A percentile compares a stretch with the other conserved stretches of the same genome.
phyloP scores from a whole-genome alignment of 2,888 invertebrate species.

The Lissocephala sabroskyi region DNA sequence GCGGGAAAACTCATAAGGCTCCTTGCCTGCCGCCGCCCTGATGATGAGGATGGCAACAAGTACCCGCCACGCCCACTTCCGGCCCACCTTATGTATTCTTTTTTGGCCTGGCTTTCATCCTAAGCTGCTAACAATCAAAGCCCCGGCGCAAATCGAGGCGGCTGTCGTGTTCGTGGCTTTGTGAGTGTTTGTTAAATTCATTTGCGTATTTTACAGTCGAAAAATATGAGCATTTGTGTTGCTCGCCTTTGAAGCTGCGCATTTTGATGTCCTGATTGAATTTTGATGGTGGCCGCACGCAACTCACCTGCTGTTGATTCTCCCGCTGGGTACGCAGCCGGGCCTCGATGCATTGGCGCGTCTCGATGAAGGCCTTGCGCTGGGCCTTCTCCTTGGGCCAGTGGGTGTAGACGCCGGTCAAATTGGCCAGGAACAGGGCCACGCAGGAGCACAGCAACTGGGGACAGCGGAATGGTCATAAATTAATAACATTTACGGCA shows the following conservation, averaged over 20 bases:
- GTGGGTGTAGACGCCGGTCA: constrained; percentile 91
- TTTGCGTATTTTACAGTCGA: constrained; percentile 13
- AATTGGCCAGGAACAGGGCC: constrained; percentile 83
- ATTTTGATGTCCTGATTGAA: constrained; percentile 8
- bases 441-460: constrained; percentile 73
- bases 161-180: neutral
- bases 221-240: neutral
- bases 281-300: constrained; percentile 10
- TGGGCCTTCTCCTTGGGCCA: constrained; percentile 93
- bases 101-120: constrained; percentile 13
- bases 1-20: no score
- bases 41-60: constrained; percentile 38
- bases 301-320: constrained; percentile 93
- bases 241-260: neutral
- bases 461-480: constrained; percentile 1
- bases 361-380: constrained; percentile 93
- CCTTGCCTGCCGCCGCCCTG: no score
- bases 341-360: constrained; percentile 94
- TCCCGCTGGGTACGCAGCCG: constrained; percentile 91
- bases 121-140: constrained; percentile 12
- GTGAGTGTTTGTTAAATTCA: constrained; percentile 7
- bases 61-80: constrained; percentile 4
- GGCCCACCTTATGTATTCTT: neutral
- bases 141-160: neutral
- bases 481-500: constrained; percentile 31